A percentile compares a stretch with the other conserved stretches of the same genome.
These are phyloP conservation scores for Emesis russula DNA, from an alignment of 2,888 invertebrate species.

Conservation along the genomic window DNA sequence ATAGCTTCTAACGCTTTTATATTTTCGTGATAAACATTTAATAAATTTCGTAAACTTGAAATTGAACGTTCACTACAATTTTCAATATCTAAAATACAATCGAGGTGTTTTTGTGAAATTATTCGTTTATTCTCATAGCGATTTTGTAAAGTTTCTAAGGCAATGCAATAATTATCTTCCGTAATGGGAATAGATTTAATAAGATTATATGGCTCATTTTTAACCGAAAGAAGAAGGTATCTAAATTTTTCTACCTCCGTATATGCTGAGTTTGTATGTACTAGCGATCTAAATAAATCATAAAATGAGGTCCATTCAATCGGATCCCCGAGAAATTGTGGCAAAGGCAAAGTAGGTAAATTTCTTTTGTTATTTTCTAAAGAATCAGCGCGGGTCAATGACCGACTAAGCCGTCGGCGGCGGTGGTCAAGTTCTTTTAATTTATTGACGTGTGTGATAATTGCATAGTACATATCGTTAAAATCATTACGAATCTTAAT, in stretches of 20 bases:
- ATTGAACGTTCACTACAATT: neutral
- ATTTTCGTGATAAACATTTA: slow-evolving; percentile 1
- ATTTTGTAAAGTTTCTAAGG: slow-evolving; percentile 9
- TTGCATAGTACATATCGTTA: neutral
- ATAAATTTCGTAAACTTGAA: neutral
- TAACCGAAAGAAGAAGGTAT: neutral
- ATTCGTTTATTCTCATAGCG: slow-evolving; percentile 7
- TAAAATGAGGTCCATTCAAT: neutral
- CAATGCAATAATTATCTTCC: neutral
- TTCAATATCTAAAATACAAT: neutral
- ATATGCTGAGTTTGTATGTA: neutral
- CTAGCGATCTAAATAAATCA: neutral
- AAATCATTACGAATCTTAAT: slow-evolving; percentile 3
- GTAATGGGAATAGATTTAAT: slow-evolving; percentile 5
- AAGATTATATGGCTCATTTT: neutral
- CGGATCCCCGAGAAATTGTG: neutral
- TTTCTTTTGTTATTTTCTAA: neutral
- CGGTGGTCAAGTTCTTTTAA: neutral
- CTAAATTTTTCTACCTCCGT: too few relatives aligned
- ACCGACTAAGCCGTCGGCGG: neutral
- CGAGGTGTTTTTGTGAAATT: neutral
- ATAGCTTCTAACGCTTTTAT: neutral
- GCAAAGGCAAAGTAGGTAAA: slow-evolving; percentile 3
- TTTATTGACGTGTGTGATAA: neutral
- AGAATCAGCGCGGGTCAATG: neutral